Conservation (phyloP, 1,140 invertebrate species). For the Drosophila pseudoananassae region DNA sequence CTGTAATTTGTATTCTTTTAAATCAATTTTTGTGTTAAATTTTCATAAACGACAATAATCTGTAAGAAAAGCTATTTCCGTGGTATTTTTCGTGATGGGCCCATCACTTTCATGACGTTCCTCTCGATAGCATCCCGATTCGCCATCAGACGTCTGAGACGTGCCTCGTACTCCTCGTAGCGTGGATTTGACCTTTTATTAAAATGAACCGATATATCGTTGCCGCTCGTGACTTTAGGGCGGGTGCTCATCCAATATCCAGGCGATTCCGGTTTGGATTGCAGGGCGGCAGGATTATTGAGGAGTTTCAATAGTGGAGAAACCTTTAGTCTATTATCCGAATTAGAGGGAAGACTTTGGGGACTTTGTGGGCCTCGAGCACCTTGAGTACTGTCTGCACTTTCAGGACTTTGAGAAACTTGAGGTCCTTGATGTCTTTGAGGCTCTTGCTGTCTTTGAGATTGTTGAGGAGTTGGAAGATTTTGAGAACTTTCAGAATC, state of each 20-base stretch:
- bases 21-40: no score
- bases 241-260: neutral
- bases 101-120: slow-evolving; percentile 11
- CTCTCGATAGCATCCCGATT: slow-evolving; percentile 36
- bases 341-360: no score
- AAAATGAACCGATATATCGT: neutral
- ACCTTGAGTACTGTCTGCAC: no score
- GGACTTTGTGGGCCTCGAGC: no score
- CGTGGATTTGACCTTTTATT: no score
- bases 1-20: no score
- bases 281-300: neutral
- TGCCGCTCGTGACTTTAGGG: neutral
- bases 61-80: neutral
- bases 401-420: no score
- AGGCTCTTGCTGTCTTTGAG: neutral
- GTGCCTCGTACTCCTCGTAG: slow-evolving; percentile 17
- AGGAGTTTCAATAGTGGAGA: slow-evolving; percentile 4
- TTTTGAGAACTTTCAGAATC: no score
- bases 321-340: neutral
- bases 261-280: neutral
- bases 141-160: slow-evolving; percentile 15
- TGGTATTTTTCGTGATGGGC: neutral
- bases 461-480: no score
- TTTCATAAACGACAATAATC: no score
- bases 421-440: neutral